Base-by-base conservation (phyloP, 2,113 vertebrate species). In the Charadrius vociferus region DNA sequence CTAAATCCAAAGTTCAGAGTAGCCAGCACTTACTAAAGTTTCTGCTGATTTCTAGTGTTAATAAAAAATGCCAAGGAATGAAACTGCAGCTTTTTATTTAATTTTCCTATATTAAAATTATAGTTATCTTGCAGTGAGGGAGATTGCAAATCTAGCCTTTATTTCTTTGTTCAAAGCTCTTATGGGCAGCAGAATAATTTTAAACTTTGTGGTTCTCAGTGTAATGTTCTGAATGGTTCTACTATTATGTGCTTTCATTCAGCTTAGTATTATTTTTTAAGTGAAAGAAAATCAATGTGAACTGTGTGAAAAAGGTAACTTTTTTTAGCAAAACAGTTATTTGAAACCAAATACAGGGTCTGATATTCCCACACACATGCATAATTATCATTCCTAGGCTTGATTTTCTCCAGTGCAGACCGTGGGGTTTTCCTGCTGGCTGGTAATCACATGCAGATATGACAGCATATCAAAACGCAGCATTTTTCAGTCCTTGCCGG, bases 361-460 rank as follows among this genome's bases (percentile, higher is more conserved):
- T 95, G 36, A 24, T 87, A 73, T 94, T 92, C 34, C 56, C 43
- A 49, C 61, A 29, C 6, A 12, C 45, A 55, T 0, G 2, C 24
- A 36, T 49, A 52, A 79, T 89, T 87, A 32, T 56, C 27, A 13
- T 87, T 95, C 73, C 78, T 89, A 59, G 32, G 36, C 47, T 79
- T 84, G 63, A 5, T 49, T 95, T 96, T 81, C 72, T 78, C 52
- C 53, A 72, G 72, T 20, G 61, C 43, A 81, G 52, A 75, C 75
- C 1, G 0, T 59, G 56, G 68, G 27, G 30, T 61, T 92, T 92
- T 95, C 86, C 68, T 84, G 32, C 52, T 92, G 68, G 34, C 21
- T 88, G 88, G 59, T 96, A 87, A 84, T 81, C 52, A 49, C 37
- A 49, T 63, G 47, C 83, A 91, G 92, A 56, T 89, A 92, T 27